These are phyloP conservation scores for Stenotaenia linearis DNA, from an alignment of 2,888 invertebrate genomes.

Conservation along the genomic window DNA sequence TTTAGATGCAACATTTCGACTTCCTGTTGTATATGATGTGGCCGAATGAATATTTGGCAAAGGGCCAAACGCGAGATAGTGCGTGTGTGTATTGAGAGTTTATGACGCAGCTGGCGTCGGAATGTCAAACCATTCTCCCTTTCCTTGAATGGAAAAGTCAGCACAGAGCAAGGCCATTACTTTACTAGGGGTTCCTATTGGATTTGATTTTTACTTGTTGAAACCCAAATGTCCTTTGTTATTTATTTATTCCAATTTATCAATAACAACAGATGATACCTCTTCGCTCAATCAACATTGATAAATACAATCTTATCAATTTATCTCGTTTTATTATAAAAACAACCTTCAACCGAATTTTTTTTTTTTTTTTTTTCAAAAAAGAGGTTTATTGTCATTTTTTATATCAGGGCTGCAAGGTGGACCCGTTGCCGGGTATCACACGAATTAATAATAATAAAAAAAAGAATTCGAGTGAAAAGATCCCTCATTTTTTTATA, in stretches of 20 bases:
- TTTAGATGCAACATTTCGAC: neutral
- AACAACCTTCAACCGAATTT: too few relatives aligned
- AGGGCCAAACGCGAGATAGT: neutral
- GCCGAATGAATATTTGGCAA: neutral
- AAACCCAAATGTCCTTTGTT: neutral
- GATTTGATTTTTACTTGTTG: neutral
- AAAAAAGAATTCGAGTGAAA: neutral
- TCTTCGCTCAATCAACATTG: neutral
- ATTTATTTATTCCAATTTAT: neutral
- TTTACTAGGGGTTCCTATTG: neutral
- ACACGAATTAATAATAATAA: neutral
- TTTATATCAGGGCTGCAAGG: too few relatives aligned
- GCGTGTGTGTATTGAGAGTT: neutral
- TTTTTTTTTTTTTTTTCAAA: conserved; percentile 26
- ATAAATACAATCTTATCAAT: neutral
- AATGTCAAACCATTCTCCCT: conserved; percentile 9
- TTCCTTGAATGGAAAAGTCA: conserved; percentile 1
- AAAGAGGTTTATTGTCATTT: neutral
- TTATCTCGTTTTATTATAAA: too few relatives aligned
- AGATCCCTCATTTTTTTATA: conserved; percentile 4
- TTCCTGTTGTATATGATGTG: neutral
- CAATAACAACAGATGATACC: neutral
- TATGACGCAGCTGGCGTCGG: conserved; percentile 1
- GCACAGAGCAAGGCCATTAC: neutral
- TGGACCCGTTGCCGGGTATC: too few relatives aligned